phyloP scores from a whole-genome alignment of 1,140 invertebrate species.

The Matsumurasca onukii region DNA sequence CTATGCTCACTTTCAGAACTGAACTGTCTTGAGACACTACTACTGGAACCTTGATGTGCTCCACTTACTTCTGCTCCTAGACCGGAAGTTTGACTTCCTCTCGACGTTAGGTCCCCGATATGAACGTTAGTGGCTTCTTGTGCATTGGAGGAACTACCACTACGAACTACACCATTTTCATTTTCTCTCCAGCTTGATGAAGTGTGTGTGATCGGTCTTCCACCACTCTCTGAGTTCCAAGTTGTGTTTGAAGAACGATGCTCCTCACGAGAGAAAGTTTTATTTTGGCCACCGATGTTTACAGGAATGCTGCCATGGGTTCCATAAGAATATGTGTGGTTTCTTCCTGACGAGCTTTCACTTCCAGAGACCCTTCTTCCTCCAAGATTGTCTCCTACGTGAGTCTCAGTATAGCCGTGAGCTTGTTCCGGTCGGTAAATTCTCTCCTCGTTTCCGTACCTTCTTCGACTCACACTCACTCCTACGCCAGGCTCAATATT shows the following conservation, averaged over 20 bases:
- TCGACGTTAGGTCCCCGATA: conserved; percentile 6
- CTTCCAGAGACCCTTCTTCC: neutral
- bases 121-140: conserved; percentile 29
- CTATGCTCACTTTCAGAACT: conserved; percentile 16
- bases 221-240: conserved; percentile 38
- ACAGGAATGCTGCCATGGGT: neutral
- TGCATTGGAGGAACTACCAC: conserved; percentile 35
- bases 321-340: conserved; percentile 13
- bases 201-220: conserved; percentile 34
- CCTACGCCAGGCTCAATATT: conserved; percentile 18
- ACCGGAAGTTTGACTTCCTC: conserved; percentile 9
- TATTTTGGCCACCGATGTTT: neutral
- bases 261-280: conserved; percentile 31
- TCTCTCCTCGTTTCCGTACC: conserved; percentile 10
- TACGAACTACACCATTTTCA: conserved; percentile 40
- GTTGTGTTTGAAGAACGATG: conserved; percentile 35
- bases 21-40: conserved; percentile 8
- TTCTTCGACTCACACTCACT: conserved; percentile 10
- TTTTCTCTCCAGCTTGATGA: conserved; percentile 38
- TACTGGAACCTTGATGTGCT: neutral
- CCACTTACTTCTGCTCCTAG: conserved; percentile 1
- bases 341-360: conserved; percentile 10
- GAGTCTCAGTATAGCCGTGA: neutral
- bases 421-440: neutral
- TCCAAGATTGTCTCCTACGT: neutral